phyloP scores from a whole-genome alignment of 2,797 vertebrate species.

The Muraenolepis orangiensis region DNA sequence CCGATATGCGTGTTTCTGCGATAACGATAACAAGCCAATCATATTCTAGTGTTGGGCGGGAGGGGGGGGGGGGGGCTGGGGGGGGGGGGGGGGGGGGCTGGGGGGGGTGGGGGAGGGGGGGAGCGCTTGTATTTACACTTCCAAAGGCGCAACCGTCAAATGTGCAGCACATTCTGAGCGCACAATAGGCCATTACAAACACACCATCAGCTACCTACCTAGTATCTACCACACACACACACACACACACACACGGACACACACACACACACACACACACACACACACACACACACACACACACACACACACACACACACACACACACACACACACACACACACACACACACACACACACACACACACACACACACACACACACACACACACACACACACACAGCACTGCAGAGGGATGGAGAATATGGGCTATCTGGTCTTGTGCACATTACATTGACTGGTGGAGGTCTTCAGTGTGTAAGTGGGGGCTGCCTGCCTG shows the following conservation, averaged over 20 bases:
- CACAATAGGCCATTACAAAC: no score
- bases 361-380: not conserved
- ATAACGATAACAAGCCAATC: no score
- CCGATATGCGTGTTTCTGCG: no score
- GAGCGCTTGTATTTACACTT: no score
- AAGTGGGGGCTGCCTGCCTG: slow-evolving; percentile 69
- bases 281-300: not conserved
- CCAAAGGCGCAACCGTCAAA: no score
- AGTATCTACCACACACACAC: slow-evolving; percentile 1
- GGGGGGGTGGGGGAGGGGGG: no score
- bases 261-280: not conserved
- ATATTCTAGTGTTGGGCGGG: no score
- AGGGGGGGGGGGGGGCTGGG: no score
- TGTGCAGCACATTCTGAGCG: no score
- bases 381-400: not conserved
- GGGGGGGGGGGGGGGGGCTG: no score
- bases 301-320: not conserved
- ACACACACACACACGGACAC: not conserved
- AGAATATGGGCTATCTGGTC: slow-evolving; percentile 61
- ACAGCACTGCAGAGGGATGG: slow-evolving; percentile 31
- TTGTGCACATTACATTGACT: slow-evolving; percentile 66
- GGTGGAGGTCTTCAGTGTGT: slow-evolving; percentile 71
- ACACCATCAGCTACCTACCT: not conserved
- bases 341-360: not conserved
- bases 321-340: slow-evolving; percentile 2